Conservation (phyloP, 2,797 vertebrate species). For the Chloroceryle amazona region DNA sequence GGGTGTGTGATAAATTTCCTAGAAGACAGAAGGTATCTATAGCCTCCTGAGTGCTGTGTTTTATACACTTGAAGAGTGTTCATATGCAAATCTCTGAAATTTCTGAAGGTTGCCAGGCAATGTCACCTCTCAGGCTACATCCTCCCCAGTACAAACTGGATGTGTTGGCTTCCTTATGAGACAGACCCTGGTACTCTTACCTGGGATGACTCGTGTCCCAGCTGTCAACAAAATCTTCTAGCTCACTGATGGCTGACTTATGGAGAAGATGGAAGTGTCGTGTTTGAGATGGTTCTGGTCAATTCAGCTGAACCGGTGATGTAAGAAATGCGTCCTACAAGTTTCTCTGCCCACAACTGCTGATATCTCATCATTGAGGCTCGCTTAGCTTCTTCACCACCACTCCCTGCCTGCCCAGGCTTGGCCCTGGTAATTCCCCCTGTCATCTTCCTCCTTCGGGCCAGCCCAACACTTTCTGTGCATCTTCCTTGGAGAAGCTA, state of each 20-base stretch:
- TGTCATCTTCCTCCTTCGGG: neutral
- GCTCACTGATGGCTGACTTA: neutral
- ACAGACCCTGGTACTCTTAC: neutral
- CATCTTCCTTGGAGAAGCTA: neutral
- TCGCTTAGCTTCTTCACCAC: neutral
- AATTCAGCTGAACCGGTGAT: neutral
- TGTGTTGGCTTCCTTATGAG: neutral
- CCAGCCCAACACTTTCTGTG: fast-evolving
- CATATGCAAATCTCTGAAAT: neutral
- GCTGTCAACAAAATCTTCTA: neutral
- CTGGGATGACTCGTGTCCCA: neutral
- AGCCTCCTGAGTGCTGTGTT: neutral
- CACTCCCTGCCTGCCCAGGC: neutral
- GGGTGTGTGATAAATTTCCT: constrained; percentile 1
- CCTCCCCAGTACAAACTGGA: neutral
- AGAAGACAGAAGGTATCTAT: constrained; percentile 41
- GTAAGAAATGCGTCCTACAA: neutral
- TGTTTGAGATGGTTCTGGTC: neutral
- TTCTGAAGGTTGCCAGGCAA: neutral
- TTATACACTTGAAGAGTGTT: neutral
- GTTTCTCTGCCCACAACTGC: neutral
- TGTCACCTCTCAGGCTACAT: neutral
- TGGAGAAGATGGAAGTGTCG: neutral
- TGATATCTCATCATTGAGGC: neutral
- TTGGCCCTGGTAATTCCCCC: neutral